phyloP scores from a whole-genome alignment of 2,113 vertebrate species.

The Pelecanus crispus region DNA sequence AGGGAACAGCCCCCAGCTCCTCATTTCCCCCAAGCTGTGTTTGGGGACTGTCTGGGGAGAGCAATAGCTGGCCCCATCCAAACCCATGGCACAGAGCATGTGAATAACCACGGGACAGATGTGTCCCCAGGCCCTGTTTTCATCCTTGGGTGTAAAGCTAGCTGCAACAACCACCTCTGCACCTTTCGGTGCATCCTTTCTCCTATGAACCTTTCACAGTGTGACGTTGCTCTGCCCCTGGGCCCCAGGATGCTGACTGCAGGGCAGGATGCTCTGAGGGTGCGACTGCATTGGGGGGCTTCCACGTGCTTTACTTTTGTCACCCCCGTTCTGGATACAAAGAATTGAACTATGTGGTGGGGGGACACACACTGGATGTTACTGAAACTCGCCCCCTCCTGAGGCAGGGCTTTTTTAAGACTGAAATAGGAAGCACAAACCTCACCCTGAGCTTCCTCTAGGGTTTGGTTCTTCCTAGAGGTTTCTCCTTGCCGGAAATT shows the following conservation, averaged over 20 bases:
- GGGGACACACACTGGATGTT: neutral
- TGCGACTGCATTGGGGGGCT: neutral
- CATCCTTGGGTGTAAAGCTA: neutral
- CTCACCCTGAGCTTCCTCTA: constrained; percentile 53
- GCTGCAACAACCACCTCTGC: neutral
- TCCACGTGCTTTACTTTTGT: neutral
- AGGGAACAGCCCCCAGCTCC: neutral
- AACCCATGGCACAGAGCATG: neutral
- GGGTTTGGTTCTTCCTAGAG: constrained; percentile 57
- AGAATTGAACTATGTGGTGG: neutral
- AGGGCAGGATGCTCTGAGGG: neutral
- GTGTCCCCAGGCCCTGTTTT: neutral
- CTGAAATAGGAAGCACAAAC: constrained; percentile 22
- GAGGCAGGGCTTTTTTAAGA: constrained; percentile 6
- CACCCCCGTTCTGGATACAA: neutral
- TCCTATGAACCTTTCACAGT: neutral
- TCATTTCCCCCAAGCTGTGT: neutral
- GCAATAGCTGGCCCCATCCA: neutral
- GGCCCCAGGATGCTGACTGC: neutral
- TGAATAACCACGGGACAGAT: neutral
- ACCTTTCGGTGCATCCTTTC: neutral
- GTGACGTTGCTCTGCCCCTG: neutral
- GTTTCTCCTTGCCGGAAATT: constrained; percentile 22
- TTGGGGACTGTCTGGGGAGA: neutral
- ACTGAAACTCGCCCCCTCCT: neutral